phyloP scores from a whole-genome alignment of 2,888 invertebrate genomes.

The Nysson spinosus region DNA sequence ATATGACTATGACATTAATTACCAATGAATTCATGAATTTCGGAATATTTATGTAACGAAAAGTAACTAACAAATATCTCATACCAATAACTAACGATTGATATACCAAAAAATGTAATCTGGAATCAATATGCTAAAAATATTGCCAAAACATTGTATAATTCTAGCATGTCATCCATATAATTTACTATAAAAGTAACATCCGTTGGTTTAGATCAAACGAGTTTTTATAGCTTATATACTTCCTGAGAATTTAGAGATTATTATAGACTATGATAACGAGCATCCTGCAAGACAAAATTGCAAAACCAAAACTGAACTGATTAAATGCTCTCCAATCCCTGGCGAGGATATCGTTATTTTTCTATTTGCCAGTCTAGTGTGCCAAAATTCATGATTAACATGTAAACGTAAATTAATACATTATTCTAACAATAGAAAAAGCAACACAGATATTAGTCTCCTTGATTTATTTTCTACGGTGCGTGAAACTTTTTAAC shows the following conservation, averaged over 20 bases:
- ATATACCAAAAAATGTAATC: background rate
- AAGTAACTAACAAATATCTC: too few species aligned
- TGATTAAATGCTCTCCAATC: conserved; percentile 22
- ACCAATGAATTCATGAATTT: background rate
- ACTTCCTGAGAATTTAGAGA: conserved; percentile 14
- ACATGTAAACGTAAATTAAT: background rate
- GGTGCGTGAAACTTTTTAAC: background rate
- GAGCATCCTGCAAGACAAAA: too few species aligned
- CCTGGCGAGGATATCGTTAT: conserved; percentile 8
- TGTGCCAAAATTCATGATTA: conserved; percentile 50
- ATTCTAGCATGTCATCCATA: conserved; percentile 5
- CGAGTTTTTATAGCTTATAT: conserved; percentile 6
- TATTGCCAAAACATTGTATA: conserved; percentile 30
- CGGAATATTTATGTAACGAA: background rate
- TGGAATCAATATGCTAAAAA: background rate
- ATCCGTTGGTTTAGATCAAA: conserved; percentile 28
- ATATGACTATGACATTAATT: conserved; percentile 6
- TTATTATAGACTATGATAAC: too few species aligned
- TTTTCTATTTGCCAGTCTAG: conserved; percentile 21
- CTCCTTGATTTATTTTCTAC: background rate
- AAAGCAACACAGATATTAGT: background rate
- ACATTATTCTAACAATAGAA: conserved; percentile 1
- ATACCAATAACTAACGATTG: too few species aligned
- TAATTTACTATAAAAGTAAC: conserved; percentile 23
- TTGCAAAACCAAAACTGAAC: conserved; percentile 8